Conservation (phyloP, 1,140 invertebrate genomes). For the Drosophila sulfurigaster region DNA sequence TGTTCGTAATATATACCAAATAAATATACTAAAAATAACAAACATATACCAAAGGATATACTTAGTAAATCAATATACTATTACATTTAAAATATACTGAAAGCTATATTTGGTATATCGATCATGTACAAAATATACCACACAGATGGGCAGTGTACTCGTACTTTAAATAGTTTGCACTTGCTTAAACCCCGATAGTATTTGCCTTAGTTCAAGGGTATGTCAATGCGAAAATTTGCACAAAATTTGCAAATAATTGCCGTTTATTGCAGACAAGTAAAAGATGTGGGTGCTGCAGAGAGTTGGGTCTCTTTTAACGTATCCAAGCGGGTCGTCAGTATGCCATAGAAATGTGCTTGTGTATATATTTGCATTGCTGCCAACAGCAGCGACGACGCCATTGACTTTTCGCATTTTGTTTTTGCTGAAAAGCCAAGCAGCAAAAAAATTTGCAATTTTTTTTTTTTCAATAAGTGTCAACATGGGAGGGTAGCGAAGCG, state of each 20-base stretch:
- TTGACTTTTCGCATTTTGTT: conserved; percentile 23
- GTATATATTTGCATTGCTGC: conserved; percentile 50
- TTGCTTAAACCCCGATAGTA: background rate
- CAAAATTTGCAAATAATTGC: conserved; percentile 64
- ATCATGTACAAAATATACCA: no score
- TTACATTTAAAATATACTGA: no score
- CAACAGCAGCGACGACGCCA: conserved; percentile 4
- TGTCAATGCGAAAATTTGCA: conserved; percentile 26
- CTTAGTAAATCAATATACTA: no score
- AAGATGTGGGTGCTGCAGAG: conserved; percentile 3
- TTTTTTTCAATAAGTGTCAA: conserved; percentile 69
- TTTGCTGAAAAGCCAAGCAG: conserved; percentile 18
- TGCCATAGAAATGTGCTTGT: conserved; percentile 16
- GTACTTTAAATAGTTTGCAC: no score
- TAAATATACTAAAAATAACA: no score
- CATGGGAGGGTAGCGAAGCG: conserved; percentile 31
- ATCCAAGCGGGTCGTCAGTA: conserved; percentile 10
- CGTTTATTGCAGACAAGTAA: conserved; percentile 32
- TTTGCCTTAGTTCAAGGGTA: conserved; percentile 11
- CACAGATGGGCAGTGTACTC: no score
- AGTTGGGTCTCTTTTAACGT: conserved; percentile 11
- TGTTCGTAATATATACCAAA: no score
- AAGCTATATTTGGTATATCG: no score
- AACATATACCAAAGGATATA: no score
- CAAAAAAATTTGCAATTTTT: conserved; percentile 54